phyloP scores from a whole-genome alignment of 2,797 vertebrate genomes.

The Silurus lanzhouensis region DNA sequence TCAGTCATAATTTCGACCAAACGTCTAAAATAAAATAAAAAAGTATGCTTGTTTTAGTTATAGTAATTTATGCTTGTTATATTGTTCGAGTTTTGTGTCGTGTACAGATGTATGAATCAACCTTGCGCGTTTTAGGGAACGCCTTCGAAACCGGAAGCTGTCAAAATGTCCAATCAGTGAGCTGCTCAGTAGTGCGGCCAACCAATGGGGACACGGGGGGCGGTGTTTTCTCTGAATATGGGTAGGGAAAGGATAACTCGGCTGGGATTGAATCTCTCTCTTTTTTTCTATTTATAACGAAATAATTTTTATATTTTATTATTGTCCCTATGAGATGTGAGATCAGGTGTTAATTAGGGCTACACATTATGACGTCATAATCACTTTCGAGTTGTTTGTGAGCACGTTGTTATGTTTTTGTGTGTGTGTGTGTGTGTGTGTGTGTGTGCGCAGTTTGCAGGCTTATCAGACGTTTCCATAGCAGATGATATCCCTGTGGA shows the following conservation, averaged over 20 bases:
- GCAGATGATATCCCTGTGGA: conserved; percentile 90
- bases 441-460: conserved; percentile 78
- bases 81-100: too few species aligned
- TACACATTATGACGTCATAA: too few species aligned
- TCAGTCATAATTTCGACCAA: too few species aligned
- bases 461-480: conserved; percentile 89
- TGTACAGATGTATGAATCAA: not conserved
- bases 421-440: conserved; percentile 4
- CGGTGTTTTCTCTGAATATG: not conserved
- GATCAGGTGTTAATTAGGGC: too few species aligned
- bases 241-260: not conserved
- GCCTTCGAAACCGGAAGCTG: not conserved
- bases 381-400: not conserved
- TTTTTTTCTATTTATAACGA: too few species aligned
- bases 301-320: too few species aligned
- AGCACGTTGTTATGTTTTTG: not conserved
- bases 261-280: not conserved
- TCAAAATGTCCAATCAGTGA: not conserved
- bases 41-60: not conserved
- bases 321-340: not conserved
- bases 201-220: not conserved
- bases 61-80: not conserved
- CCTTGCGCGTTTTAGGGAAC: not conserved
- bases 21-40: too few species aligned
- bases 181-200: not conserved